Evolutionary conservation across 2,888 invertebrate species (phyloP).

Genomic region (Ischnura elegans): DNA sequence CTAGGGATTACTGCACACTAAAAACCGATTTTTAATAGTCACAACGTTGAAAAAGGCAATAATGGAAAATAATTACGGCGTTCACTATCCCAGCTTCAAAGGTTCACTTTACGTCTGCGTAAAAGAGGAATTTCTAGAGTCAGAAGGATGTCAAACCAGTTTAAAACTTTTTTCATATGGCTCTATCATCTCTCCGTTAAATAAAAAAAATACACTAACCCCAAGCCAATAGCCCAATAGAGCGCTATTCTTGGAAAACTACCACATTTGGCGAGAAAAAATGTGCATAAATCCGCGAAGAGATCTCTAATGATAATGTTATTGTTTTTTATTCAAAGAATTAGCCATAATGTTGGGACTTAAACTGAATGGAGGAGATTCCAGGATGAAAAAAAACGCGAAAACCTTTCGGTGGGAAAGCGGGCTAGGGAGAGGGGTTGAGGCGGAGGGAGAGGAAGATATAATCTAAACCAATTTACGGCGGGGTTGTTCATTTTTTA

Average conservation of each 20-base stretch:
- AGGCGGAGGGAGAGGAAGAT: neutral
- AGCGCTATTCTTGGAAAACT: neutral
- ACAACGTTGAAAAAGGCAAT: neutral
- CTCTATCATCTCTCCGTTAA: neutral
- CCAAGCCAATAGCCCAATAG: neutral
- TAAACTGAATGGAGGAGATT: neutral
- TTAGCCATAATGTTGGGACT: neutral
- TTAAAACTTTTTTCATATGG: neutral
- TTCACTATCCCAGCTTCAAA: neutral
- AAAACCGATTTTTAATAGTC: neutral
- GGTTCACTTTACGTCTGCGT: neutral
- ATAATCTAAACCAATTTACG: slow-evolving; percentile 1
- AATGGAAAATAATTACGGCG: neutral
- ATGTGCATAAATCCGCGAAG: neutral
- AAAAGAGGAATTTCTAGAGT: neutral
- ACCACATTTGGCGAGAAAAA: neutral
- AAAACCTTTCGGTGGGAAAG: neutral
- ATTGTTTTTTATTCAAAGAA: neutral
- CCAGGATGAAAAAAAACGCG: neutral
- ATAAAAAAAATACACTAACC: neutral
- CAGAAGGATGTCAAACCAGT: neutral
- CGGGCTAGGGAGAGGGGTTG: neutral
- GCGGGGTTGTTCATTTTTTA: slow-evolving; percentile 26
- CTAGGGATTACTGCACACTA: neutral
- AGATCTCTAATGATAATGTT: neutral